phyloP scores from a whole-genome alignment of 2,888 invertebrate species.

The Herminia tarsipennalis region DNA sequence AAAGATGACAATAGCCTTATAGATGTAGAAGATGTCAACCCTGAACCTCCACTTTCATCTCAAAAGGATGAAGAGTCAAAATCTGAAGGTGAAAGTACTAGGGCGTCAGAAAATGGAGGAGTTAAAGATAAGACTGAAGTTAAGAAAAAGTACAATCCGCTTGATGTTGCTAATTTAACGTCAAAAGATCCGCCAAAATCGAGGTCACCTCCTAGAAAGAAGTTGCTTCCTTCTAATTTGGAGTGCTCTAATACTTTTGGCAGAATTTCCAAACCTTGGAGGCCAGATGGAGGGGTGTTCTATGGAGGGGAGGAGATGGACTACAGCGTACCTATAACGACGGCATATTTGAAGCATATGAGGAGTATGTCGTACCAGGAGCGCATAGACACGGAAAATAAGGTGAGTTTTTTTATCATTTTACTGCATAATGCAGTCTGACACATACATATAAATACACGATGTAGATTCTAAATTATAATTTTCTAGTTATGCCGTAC shows the following conservation, averaged over 20 bases:
- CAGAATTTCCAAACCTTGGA: conserved; percentile 87
- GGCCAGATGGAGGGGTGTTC: conserved; percentile 76
- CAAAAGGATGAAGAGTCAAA: conserved; percentile 55
- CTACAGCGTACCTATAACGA: conserved; percentile 95
- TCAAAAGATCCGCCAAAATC: conserved; percentile 86
- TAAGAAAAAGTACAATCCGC: conserved; percentile 86
- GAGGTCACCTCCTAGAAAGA: conserved; percentile 79
- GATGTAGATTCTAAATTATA: too few species aligned
- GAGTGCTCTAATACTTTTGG: conserved; percentile 72
- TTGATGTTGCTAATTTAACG: conserved; percentile 87
- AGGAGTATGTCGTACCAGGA: conserved; percentile 87
- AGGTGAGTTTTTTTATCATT: conserved; percentile 60
- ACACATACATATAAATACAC: background rate
- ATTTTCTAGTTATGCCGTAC: too few species aligned
- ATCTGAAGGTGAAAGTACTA: conserved; percentile 59
- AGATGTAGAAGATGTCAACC: conserved; percentile 79
- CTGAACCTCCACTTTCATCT: conserved; percentile 49
- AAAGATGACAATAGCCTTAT: conserved; percentile 80
- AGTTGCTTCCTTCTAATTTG: conserved; percentile 66
- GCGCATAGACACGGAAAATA: conserved; percentile 65
- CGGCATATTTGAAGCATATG: conserved; percentile 94
- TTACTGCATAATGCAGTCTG: background rate
- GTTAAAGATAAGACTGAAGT: conserved; percentile 68
- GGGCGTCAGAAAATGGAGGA: conserved; percentile 58
- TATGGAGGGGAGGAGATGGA: conserved; percentile 87